Evolutionary conservation across 2,888 invertebrate species (phyloP).

Genomic region (Ectemnius continuus): DNA sequence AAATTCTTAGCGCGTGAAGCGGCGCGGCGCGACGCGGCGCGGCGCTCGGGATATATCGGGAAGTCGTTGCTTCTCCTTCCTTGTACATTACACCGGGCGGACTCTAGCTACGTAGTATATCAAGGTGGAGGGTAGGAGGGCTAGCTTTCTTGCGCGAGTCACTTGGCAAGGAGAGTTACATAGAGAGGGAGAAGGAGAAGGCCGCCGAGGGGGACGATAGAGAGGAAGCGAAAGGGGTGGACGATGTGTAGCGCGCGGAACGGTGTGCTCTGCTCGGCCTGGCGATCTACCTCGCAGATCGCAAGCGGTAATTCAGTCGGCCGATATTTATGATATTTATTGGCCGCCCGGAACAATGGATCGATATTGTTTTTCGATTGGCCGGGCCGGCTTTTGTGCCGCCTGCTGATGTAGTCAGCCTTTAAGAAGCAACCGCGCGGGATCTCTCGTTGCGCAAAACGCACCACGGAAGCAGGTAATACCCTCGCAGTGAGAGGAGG

Average conservation of each 20-base stretch:
- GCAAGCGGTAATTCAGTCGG: constrained; percentile 61
- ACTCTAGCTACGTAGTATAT: neutral
- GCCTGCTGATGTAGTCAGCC: no score
- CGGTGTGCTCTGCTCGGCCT: no score
- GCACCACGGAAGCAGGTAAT: constrained; percentile 16
- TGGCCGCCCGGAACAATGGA: constrained; percentile 75
- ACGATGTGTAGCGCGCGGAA: constrained; percentile 39
- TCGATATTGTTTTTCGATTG: constrained; percentile 78
- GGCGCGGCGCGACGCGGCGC: no score
- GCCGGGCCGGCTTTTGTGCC: constrained; percentile 42
- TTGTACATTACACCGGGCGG: constrained; percentile 1
- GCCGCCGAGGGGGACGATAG: constrained; percentile 17
- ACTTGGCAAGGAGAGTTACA: constrained; percentile 1
- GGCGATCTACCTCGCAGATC: constrained; percentile 60
- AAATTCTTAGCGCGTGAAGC: no score
- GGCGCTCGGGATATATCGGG: no score
- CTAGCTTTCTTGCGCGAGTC: neutral
- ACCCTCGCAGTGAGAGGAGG: no score
- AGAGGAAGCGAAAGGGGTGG: constrained; percentile 11
- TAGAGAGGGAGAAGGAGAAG: neutral
- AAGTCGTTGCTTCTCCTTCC: neutral
- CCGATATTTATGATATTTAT: constrained; percentile 76
- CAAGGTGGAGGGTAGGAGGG: neutral
- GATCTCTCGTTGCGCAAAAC: constrained; percentile 33
- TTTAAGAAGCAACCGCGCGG: constrained; percentile 11